These are phyloP conservation scores for Tetrax tetrax DNA, from an alignment of 2,113 vertebrate genomes.

Conservation along the genomic window DNA sequence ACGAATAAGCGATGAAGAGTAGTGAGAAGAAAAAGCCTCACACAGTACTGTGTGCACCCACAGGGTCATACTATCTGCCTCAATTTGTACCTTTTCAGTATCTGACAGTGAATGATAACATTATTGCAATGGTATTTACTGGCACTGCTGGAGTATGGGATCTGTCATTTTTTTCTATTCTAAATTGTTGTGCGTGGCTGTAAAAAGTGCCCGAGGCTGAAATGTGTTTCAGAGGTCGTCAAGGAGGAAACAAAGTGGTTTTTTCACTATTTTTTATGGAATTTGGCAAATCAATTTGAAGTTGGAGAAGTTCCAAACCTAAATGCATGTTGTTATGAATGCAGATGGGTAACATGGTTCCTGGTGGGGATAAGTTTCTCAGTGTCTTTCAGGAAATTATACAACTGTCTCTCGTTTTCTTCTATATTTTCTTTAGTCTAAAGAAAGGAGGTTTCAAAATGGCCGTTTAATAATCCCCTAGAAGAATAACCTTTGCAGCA, in stretches of 20 bases:
- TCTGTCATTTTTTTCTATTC: slow-evolving; percentile 36
- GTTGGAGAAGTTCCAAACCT: slow-evolving; percentile 49
- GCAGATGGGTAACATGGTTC: not conserved
- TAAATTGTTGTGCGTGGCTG: slow-evolving; percentile 33
- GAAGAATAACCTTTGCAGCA: slow-evolving; percentile 42
- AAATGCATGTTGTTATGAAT: not conserved
- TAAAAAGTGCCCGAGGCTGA: slow-evolving; percentile 17
- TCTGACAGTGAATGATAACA: slow-evolving; percentile 65
- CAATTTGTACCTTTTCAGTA: slow-evolving; percentile 58
- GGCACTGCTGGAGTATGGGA: slow-evolving; percentile 36
- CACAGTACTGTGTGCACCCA: not conserved
- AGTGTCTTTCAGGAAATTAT: slow-evolving; percentile 15
- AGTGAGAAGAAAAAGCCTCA: not conserved
- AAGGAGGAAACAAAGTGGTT: not conserved
- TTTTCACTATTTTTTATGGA: not conserved
- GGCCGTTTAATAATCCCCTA: slow-evolving; percentile 25
- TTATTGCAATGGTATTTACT: slow-evolving; percentile 59
- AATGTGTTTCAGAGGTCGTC: slow-evolving; percentile 30
- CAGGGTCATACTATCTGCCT: slow-evolving; percentile 25
- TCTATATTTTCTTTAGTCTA: not conserved
- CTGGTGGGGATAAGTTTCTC: slow-evolving; percentile 18
- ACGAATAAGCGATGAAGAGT: not conserved
- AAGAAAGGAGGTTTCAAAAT: slow-evolving; percentile 35
- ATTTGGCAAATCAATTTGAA: slow-evolving; percentile 15
- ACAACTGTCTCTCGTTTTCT: not conserved